Percentiles rank a stretch among this genome's conserved stretches.
Conservation (phyloP, 2,113 vertebrate genomes). For the Triplophysa dalaica region DNA sequence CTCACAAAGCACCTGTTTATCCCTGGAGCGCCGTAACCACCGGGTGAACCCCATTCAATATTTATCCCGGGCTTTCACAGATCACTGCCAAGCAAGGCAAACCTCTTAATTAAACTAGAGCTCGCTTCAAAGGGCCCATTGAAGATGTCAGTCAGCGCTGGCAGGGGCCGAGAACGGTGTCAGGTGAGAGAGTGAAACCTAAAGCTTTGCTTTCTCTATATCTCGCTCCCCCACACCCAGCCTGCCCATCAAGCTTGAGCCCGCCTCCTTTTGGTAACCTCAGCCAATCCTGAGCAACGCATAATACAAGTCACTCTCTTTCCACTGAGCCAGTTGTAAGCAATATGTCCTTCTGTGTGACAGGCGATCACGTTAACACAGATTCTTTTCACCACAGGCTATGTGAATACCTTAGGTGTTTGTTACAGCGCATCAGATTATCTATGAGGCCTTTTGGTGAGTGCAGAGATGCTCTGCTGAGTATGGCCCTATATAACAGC, state of each 20-base stretch:
- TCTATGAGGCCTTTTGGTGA: not conserved
- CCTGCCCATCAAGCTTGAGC: constrained; percentile 79
- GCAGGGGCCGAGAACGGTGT: constrained; percentile 88
- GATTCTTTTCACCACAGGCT: constrained; percentile 78
- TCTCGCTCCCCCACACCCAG: constrained; percentile 71
- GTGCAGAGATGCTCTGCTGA: not conserved
- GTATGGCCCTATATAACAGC: not conserved
- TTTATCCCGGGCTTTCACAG: constrained; percentile 99
- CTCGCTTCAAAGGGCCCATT: constrained; percentile 98
- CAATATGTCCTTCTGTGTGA: constrained; percentile 85
- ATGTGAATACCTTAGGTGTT: constrained; percentile 79
- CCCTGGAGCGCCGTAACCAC: constrained; percentile 90
- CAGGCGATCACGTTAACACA: constrained; percentile 81
- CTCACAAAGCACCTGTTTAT: constrained; percentile 97
- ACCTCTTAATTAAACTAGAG: constrained; percentile 99
- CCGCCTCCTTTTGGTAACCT: constrained; percentile 79
- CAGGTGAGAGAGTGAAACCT: constrained; percentile 93
- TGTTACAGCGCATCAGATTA: constrained; percentile 79
- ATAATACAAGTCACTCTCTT: constrained; percentile 82
- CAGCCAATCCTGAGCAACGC: constrained; percentile 83
- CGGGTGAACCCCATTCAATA: constrained; percentile 99
- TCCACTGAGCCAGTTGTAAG: constrained; percentile 84
- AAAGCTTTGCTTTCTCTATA: constrained; percentile 81
- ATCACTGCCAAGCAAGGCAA: constrained; percentile 97
- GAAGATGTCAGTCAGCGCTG: constrained; percentile 93